These are phyloP conservation scores for Hololepta plana DNA, from an alignment of 2,888 invertebrate genomes.

Conservation along the genomic window DNA sequence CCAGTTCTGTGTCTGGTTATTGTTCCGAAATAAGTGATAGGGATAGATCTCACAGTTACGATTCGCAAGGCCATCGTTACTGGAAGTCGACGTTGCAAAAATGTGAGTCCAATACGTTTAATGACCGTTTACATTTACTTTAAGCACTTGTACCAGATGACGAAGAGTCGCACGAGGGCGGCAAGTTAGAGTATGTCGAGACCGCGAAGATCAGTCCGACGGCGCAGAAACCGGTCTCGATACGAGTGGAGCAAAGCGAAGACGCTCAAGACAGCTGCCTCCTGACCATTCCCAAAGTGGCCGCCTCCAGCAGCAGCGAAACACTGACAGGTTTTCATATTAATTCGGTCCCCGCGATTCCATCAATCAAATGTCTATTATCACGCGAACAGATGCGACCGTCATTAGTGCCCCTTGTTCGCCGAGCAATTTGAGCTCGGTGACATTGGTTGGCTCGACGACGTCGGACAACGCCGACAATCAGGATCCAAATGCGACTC, in stretches of 20 bases:
- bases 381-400: constrained; percentile 26
- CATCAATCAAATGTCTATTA: neutral
- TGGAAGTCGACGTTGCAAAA: constrained; percentile 48
- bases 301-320: constrained; percentile 59
- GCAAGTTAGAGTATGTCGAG: too few species aligned
- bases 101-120: constrained; percentile 27
- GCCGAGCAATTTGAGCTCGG: constrained; percentile 55
- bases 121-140: too few species aligned
- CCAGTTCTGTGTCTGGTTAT: constrained; percentile 65
- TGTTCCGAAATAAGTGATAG: constrained; percentile 59
- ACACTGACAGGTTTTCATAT: constrained; percentile 45
- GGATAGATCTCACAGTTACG: constrained; percentile 40
- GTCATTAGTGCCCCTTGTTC: constrained; percentile 44
- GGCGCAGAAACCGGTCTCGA: constrained; percentile 11
- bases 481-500: constrained; percentile 8
- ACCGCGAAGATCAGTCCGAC: too few species aligned
- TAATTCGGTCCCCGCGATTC: neutral
- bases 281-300: constrained; percentile 57
- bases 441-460: constrained; percentile 46
- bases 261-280: constrained; percentile 4
- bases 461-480: constrained; percentile 27
- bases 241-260: constrained; percentile 8
- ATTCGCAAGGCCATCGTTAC: constrained; percentile 30
- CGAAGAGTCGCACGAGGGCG: constrained; percentile 28
- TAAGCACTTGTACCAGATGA: too few species aligned